phyloP scores from a whole-genome alignment of 2,888 invertebrate species.

The Drosophila pseudotalamancana region DNA sequence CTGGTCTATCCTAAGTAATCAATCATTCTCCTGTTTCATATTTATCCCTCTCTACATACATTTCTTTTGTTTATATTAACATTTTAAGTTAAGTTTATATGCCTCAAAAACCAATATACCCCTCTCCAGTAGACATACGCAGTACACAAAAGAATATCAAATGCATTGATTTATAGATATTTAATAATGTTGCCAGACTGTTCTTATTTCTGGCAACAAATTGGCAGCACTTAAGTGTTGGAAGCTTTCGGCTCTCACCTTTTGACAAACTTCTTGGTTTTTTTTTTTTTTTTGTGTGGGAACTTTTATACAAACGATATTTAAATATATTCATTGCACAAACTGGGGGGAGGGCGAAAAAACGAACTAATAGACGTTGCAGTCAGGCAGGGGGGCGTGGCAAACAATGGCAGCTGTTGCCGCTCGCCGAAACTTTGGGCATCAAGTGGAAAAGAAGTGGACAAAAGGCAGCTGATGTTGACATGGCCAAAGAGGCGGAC shows the following conservation, averaged over 20 bases:
- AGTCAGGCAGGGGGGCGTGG: conserved; percentile 15
- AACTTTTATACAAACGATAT: conserved; percentile 61
- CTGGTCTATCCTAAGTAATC: too few species aligned
- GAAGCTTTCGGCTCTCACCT: conserved; percentile 8
- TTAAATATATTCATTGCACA: conserved; percentile 70
- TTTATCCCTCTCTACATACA: too few species aligned
- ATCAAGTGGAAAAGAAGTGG: conserved; percentile 71
- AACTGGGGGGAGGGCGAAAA: conserved; percentile 21
- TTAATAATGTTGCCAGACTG: conserved; percentile 56
- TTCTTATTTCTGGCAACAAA: conserved; percentile 11
- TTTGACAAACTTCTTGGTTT: too few species aligned
- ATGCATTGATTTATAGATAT: conserved; percentile 53
- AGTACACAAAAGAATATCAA: not conserved
- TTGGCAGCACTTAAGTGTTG: not conserved
- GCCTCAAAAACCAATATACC: not conserved
- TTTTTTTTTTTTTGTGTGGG: conserved; percentile 13
- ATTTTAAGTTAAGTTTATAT: too few species aligned
- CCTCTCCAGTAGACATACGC: not conserved
- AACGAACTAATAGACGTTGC: conserved; percentile 11
- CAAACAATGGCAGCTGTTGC: conserved; percentile 63
- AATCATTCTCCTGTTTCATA: too few species aligned
- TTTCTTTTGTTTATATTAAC: too few species aligned
- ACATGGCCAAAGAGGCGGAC: conserved; percentile 32
- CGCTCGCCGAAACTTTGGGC: conserved; percentile 55
- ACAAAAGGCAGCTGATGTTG: conserved; percentile 70